Conservation (phyloP, 1,140 invertebrate species). For the Ceratina australensis region DNA sequence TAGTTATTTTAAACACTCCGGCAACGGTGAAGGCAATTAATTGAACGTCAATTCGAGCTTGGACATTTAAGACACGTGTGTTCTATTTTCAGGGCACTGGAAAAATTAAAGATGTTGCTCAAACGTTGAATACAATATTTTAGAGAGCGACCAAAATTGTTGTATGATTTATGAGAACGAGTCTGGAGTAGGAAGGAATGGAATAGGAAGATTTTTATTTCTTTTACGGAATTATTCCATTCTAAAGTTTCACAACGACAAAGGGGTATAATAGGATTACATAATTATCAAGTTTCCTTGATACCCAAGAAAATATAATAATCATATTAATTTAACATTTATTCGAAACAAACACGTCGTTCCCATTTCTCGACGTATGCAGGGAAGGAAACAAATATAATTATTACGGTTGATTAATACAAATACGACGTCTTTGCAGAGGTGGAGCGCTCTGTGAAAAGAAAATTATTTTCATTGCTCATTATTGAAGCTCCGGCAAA, state of each 20-base stretch:
- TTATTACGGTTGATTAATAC: too few species aligned
- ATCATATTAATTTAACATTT: neutral
- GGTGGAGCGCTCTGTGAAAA: too few species aligned
- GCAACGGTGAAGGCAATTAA: neutral
- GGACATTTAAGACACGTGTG: neutral
- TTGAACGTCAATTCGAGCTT: neutral
- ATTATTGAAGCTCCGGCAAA: neutral
- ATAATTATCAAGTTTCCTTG: neutral
- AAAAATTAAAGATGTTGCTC: neutral
- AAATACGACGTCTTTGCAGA: too few species aligned
- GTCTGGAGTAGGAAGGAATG: too few species aligned
- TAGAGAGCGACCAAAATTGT: too few species aligned
- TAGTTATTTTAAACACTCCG: neutral
- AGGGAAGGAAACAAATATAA: too few species aligned
- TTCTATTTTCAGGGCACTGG: neutral
- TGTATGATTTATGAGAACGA: too few species aligned
- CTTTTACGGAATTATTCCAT: too few species aligned
- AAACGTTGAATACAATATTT: neutral
- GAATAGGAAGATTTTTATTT: too few species aligned
- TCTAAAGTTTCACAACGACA: too few species aligned
- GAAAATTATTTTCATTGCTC: too few species aligned
- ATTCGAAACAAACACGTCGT: neutral
- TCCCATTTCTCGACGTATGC: neutral
- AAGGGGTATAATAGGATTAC: neutral
- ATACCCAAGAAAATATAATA: neutral